Base-by-base conservation (phyloP, 2,797 vertebrate genomes). In the Girardinus metallicus region DNA sequence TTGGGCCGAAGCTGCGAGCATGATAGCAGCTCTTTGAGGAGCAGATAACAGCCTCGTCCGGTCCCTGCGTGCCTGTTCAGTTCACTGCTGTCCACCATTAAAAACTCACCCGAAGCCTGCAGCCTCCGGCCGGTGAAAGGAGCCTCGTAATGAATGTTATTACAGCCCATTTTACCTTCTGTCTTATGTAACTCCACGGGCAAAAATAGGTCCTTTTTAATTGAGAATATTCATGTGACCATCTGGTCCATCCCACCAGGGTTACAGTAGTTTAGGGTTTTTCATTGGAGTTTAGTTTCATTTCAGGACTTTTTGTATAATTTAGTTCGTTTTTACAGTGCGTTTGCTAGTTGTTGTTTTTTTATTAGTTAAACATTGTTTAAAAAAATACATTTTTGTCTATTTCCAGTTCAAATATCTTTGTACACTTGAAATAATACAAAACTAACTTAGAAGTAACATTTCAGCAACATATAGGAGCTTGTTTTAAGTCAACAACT, bases 161-260 rank as follows among this genome's bases (percentile, higher is more conserved):
- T 79, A 78, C 39, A 47, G 76, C 84, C 73, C 39, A 47, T 77
- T 85, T 85, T 77, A 78, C 77, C 68, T 64, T 79, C 1, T 36
- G 39, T 21, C 51, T 76, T 75, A 53, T 74, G 76, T 57, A 43
- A 83, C 41, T 26, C 74, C 66, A 29, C 23, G 70, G 44, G 34
- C 51, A 76, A 74, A 83, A 85, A 82, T 79, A 84, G 66, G 31
- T 39, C 9, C 53, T 44, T 83, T 18, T 75, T 79, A 83, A 85
- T 78, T 83, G 73, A 70, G 13, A 78, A 73, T 86, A 74, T 87
- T 85, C 57, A 85, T 81, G 74, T 16, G 55, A 81, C 85, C 79
- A 46, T 80, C 71, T 80, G 71, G 29, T 76, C 72, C 21, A 10
- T 78, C 73, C 62, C 43, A 76, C 85, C 79, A 73, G 41, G 21